Evolutionary conservation across 2,797 vertebrate species (phyloP), one percentile per base, ranked within the genome.

Genomic region (Lithobates sylvaticus): DNA sequence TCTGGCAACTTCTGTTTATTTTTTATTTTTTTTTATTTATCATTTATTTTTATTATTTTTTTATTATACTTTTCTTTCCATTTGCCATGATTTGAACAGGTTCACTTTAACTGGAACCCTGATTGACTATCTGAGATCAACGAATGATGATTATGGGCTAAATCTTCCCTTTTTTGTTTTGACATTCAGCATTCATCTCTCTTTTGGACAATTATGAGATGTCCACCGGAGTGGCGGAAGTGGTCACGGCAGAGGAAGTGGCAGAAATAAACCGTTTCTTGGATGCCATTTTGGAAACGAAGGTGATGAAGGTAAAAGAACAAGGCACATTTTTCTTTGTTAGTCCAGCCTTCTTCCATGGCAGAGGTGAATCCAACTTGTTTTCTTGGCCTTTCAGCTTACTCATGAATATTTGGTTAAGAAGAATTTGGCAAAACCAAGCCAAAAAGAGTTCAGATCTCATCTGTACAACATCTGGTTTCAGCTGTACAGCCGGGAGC

Each of bases 381-480:
- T 26, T 32, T 13, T 72, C 18, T 50, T 76, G 13, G 0, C 84
- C 10, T 81, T 89, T 72, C 91, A 97, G 97, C 89, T 94, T 16
- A 91, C 96, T 88, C 96, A 97, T 84, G 84, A 80, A 71, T 97
- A 96, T 85, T 93, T 97, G 85, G 92, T 96, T 78, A 91, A 85
- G 67, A 97, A 96, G 92, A 92, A 92, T 0, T 77, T 93, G 75
- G 93, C 95, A 39, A 94, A 83, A 72, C 89, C 93, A 1, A 86
- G 92, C 74, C 84, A 92, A 85, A 92, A 85, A 6, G 78, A 88
- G 71, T 97, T 97, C 88, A 97, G 94, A 89, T 88, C 32, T 79
- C 96, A 97, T 84, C 93, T 97, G 65, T 93, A 94, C 81, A 69
- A 90, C 88, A 97, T 98, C 91, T 97, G 96, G 97, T 97, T 98